Base-by-base conservation (phyloP, 2,113 vertebrate species). In the Poecile atricapillus region DNA sequence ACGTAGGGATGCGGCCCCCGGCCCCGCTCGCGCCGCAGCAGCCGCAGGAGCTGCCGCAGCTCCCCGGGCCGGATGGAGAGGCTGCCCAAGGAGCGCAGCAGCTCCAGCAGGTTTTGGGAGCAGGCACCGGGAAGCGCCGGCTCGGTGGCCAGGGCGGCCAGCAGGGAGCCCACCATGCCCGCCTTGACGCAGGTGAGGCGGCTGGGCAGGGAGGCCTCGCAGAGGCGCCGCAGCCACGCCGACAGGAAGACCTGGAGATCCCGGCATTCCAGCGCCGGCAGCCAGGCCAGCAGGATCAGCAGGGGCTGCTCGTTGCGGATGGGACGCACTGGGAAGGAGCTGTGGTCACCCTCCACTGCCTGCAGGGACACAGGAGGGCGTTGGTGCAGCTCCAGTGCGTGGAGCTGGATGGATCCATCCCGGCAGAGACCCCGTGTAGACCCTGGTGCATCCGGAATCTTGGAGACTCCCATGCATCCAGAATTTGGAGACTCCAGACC, bases 251-350 rank as follows among this genome's bases (percentile, higher is more conserved):
- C 92, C 97, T 98, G 99, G 4, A 99, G 98, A 18, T 99, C 98
- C 2, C 96, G 95, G 6, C 98, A 98, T 1, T 88, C 67, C 93
- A 99, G 95, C 1, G 97, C 97, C 0, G 99, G 99, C 33, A 99
- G 97, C 99, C 99, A 99, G 93, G 98, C 98, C 90, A 98, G 95
- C 43, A 99, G 98, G 56, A 99, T 97, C 78, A 99, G 97, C 87
- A 99, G 90, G 0, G 99, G 99, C 90, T 99, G 99, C 79, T 99
- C 99, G 0, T 99, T 99, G 91, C 97, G 97, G 93, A 99, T 99
- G 33, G 98, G 98, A 1, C 97, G 98, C 8, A 97, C 96, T 0
- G 98, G 98, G 56, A 97, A 94, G 17, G 97, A 90, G 53, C 94
- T 97, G 94, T 99, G 98, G 80, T 99, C 98, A 0, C 98, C 99